Conservation (phyloP, 2,888 invertebrate genomes). For the Tetrapedia diversipes region DNA sequence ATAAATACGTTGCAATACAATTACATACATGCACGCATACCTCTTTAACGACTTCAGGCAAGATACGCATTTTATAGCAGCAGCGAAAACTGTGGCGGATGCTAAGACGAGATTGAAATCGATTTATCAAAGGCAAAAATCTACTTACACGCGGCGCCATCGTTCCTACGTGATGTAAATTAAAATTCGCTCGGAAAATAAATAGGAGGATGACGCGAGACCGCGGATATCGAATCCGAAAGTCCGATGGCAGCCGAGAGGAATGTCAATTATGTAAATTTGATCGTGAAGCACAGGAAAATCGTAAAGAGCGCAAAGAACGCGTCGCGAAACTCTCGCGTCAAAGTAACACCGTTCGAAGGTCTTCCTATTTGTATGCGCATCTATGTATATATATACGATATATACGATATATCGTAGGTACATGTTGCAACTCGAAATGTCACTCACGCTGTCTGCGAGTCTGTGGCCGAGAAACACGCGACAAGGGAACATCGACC, state of each 20-base stretch:
- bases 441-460: background rate
- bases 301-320: constrained; percentile 13
- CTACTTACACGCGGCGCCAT: constrained; percentile 9
- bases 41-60: no score
- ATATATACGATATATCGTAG: no score
- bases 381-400: no score
- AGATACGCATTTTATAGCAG: background rate
- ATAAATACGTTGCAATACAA: no score
- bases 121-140: constrained; percentile 21
- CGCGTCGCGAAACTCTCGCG: background rate
- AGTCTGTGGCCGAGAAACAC: background rate
- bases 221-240: constrained; percentile 15
- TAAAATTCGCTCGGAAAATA: constrained; percentile 16
- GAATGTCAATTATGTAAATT: constrained; percentile 45
- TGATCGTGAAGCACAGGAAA: constrained; percentile 4
- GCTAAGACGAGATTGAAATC: constrained; percentile 24
- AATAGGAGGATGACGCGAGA: constrained; percentile 1
- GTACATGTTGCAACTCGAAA: background rate
- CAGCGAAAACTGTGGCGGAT: background rate
- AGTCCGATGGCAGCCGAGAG: constrained; percentile 15
- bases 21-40: background rate
- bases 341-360: background rate
- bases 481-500: constrained; percentile 1
- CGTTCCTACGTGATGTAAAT: constrained; percentile 21
- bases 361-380: background rate